A percentile compares a stretch with the other conserved stretches of the same genome.
These are phyloP conservation scores for Turritopsis rubra DNA, from an alignment of 30 jellyfish, hydroid and myxozoan species.

Conservation along the genomic window DNA sequence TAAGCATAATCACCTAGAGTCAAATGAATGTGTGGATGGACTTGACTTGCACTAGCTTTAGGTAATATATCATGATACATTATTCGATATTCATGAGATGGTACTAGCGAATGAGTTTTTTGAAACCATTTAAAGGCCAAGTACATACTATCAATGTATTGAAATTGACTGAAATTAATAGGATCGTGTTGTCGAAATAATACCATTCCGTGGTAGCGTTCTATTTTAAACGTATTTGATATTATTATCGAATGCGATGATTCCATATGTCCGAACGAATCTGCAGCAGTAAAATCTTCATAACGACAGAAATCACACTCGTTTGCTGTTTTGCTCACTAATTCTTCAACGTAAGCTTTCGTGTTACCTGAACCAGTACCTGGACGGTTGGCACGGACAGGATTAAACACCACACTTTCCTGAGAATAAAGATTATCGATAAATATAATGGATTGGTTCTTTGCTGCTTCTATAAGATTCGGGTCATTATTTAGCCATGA, in stretches of 20 bases:
- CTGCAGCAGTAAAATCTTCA: constrained; percentile 70
- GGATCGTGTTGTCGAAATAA: constrained; percentile 62
- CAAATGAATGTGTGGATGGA: constrained; percentile 88
- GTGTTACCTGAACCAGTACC: constrained; percentile 71
- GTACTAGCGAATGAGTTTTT: constrained; percentile 45
- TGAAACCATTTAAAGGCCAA: constrained; percentile 80
- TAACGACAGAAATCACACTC: constrained; percentile 71
- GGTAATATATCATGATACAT: constrained; percentile 93
- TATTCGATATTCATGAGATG: constrained; percentile 70
- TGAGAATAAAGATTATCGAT: constrained; percentile 68
- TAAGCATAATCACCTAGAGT: constrained; percentile 69
- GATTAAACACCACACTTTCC: constrained; percentile 91
- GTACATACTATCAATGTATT: constrained; percentile 61
- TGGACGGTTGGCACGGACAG: constrained; percentile 90
- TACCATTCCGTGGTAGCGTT: constrained; percentile 83
- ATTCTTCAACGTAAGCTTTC: constrained; percentile 27
- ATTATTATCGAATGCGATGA: constrained; percentile 73
- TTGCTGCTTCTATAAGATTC: constrained; percentile 49
- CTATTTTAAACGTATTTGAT: constrained; percentile 82
- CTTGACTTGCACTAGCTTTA: constrained; percentile 95
- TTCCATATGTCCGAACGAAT: constrained; percentile 65
- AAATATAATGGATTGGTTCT: constrained; percentile 67
- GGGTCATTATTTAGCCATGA: constrained; percentile 64
- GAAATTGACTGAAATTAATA: constrained; percentile 38
- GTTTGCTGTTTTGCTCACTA: constrained; percentile 26